Evolutionary conservation across 2,797 vertebrate genomes (phyloP), one percentile per base, ranked within the genome.

Genomic region (Steatocranus sp.): DNA sequence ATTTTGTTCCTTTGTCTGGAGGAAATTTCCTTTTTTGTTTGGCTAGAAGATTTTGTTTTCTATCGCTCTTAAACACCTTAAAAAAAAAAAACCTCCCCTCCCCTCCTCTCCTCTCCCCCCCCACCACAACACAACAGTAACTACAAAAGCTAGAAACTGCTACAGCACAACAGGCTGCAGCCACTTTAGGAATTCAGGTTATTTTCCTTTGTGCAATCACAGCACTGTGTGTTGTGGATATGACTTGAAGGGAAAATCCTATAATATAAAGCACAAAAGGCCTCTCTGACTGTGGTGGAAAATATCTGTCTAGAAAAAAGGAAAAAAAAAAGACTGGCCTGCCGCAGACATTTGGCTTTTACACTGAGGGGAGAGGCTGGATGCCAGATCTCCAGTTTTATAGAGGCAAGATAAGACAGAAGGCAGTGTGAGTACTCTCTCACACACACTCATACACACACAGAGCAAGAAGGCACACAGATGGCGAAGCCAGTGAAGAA

Each of bases 381-480:
- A 81, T 2, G 84, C 91, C 91, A 92, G 73, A 88, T 58, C 51
- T 27, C 79, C 79, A 75, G 66, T 85, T 87, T 88, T 77, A 86
- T 70, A 78, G 83, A 87, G 18, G 82, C 82, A 78, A 48, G 49
- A 85, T 79, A 88, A 66, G 78, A 70, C 83, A 92, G 90, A 82
- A 73, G 80, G 89, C 70, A 75, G 76, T 32, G 15, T 68, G 68
- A 81, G 66, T 2, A 15, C 6, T 7, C 20, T 18, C 48, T 66
- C 61, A 81, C 58, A 76, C 75, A 25, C 70, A 81, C 66, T 43
- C 38, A 56, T 34, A 61, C 17, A 76, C 76, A 80, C 76, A 76
- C 54, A 48, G 56, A 66, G 46, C 79, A 73, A 77, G 82, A 78
- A 82, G 78, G 83, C 36, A 73, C 80, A 90, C 91, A 93, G 86